Base-by-base conservation (phyloP, 2,113 vertebrate genomes). In the Anguilla japonica region DNA sequence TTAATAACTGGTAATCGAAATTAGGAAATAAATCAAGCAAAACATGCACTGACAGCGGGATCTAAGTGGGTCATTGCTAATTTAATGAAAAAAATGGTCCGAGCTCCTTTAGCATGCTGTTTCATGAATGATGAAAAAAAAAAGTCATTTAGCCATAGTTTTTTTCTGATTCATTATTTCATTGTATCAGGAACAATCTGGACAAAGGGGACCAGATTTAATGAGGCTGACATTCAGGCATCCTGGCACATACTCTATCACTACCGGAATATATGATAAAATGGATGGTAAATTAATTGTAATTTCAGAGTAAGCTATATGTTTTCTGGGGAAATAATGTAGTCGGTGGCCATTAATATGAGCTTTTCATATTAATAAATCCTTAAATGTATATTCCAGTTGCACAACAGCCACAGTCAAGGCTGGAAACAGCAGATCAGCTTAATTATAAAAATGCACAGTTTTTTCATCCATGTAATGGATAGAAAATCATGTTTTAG, bases 101-200 rank as follows among this genome's bases (percentile, higher is more conserved):
- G 71, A 9, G n/a, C 22, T n/a, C 60, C 20, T 60, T 86, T 40
- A 60, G 16, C 41, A 41, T n/a, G 18, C 39, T 50, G 15, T 81
- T 41, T 43, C n/a, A 86, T 86, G 22, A 81, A 81, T 81, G 53
- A 1, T 8, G 39, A 43, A 67, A 71, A 26, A 26, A 11, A 34
- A 34, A 34, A 34, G 34, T 29, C 26, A 56, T 43, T 53, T 56
- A 39, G 43, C 26, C 5, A 40, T 71, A 87, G 71, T 63, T 40
- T 80, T 83, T 60, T 16, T 81, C 56, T 81, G 4, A 83, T 82
- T 41, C 56, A 83, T 87, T 87, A 86, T 82, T 86, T 84, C 87
- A 75, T 79, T 50, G 40, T 79, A 40, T 53, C 39, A 43, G 88
- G 40, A 57, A 57, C 34, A n/a, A 8, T 71, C 53, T 81, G 40